These are phyloP conservation scores for Bujurquina vittata DNA, from an alignment of 2,113 vertebrate genomes.

Conservation along the genomic window DNA sequence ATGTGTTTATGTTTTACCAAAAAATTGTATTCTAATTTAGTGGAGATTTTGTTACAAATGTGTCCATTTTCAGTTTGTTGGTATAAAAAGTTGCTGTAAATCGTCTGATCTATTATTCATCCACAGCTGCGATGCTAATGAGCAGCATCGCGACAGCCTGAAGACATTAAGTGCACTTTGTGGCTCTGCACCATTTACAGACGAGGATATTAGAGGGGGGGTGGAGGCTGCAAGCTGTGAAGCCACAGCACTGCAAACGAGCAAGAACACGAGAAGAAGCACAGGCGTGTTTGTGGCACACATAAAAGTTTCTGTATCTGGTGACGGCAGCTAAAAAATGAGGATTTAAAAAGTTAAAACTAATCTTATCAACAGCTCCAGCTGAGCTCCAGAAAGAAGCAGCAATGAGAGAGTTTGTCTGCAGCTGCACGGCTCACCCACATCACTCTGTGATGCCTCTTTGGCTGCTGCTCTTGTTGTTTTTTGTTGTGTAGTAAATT, in stretches of 20 bases:
- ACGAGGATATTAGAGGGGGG: background rate
- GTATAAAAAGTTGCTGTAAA: background rate
- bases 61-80: background rate
- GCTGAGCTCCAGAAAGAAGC: background rate
- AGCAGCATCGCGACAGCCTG: background rate
- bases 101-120: background rate
- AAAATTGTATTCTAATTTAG: background rate
- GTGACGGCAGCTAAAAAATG: background rate
- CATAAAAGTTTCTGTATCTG: background rate
- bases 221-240: background rate
- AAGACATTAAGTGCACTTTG: slow-evolving; percentile 4
- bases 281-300: background rate
- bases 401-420: background rate
- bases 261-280: background rate
- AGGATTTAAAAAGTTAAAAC: background rate
- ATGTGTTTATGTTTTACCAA: too few species aligned
- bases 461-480: rapidly evolving
- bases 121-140: background rate
- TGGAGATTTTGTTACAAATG: background rate
- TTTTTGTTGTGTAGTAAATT: background rate
- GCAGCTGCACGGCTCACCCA: too few species aligned
- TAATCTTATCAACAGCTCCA: background rate
- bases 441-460: too few species aligned
- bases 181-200: background rate
- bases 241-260: rapidly evolving